A percentile compares a stretch with the other conserved stretches of the same genome.
Evolutionary conservation across 2,113 vertebrate species (phyloP).

Genomic region (Percopsis transmontana): DNA sequence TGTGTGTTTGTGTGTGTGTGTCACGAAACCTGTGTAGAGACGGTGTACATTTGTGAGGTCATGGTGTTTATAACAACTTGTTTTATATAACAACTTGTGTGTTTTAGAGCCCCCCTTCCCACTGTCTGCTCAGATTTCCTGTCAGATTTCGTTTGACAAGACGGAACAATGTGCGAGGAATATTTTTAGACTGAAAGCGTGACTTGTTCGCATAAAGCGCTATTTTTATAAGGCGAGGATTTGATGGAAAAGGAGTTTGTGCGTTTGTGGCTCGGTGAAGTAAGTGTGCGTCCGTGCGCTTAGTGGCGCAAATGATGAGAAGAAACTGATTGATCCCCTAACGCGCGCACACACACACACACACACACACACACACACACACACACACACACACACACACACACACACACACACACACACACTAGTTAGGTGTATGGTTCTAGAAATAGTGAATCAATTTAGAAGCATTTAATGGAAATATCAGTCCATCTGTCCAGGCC

Average conservation of each 20-base stretch:
- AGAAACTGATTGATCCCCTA: background rate
- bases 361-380: constrained; percentile 20
- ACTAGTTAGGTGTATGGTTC: constrained; percentile 15
- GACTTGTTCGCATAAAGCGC: too few relatives aligned
- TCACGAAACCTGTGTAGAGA: too few relatives aligned
- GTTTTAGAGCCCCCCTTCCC: too few relatives aligned
- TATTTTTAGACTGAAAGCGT: too few relatives aligned
- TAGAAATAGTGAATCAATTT: constrained; percentile 43
- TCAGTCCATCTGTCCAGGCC: constrained; percentile 14
- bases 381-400: background rate
- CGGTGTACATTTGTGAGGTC: too few relatives aligned
- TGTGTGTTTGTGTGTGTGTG: too few relatives aligned
- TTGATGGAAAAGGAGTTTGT: background rate
- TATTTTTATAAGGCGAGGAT: too few relatives aligned
- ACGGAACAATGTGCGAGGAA: too few relatives aligned
- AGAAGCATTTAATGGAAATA: constrained; percentile 44
- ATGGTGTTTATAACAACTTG: too few relatives aligned
- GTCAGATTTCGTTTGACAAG: too few relatives aligned
- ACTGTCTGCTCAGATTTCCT: too few relatives aligned
- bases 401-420: constrained; percentile 23
- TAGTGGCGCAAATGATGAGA: background rate
- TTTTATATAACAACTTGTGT: too few relatives aligned
- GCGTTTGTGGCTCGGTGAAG: background rate
- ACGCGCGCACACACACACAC: background rate
- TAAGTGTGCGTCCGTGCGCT: background rate